phyloP scores from a whole-genome alignment of 2,113 vertebrate species.

The Ammodytes dubius region DNA sequence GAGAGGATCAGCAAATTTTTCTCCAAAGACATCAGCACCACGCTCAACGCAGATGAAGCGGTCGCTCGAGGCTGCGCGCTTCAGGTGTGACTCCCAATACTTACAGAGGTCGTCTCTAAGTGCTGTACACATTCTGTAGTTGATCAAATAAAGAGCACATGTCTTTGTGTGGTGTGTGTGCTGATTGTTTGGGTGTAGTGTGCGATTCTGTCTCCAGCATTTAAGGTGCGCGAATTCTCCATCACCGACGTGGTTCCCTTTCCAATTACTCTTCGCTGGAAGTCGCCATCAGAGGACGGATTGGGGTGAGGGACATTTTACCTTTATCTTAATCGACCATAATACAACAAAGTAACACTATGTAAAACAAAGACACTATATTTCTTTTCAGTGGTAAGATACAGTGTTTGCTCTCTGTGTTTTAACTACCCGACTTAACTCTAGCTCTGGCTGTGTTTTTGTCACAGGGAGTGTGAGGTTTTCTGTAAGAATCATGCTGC shows the following conservation, averaged over 20 bases:
- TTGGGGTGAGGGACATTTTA: slow-evolving; percentile 84
- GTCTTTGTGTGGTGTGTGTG: slow-evolving; percentile 28
- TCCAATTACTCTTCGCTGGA: slow-evolving; percentile 94
- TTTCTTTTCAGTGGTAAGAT: slow-evolving; percentile 4
- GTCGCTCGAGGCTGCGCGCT: slow-evolving; percentile 95
- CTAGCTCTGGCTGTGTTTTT: slow-evolving; percentile 27
- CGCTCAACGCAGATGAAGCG: slow-evolving; percentile 96
- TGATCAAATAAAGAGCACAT: not conserved
- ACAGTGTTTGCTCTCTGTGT: slow-evolving; percentile 17
- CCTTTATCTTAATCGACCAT: not conserved
- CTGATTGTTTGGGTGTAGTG: slow-evolving; percentile 84
- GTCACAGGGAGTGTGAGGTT: slow-evolving; percentile 93
- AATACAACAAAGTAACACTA: not conserved
- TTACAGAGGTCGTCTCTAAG: not conserved
- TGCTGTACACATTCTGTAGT: not conserved
- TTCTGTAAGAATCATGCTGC: slow-evolving; percentile 94
- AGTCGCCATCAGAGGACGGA: slow-evolving; percentile 92
- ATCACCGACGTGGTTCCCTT: slow-evolving; percentile 96
- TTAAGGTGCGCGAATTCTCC: slow-evolving; percentile 97
- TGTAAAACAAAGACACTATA: not conserved
- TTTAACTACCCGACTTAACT: slow-evolving; percentile 27
- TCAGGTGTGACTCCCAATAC: slow-evolving; percentile 84
- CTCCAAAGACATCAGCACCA: slow-evolving; percentile 95
- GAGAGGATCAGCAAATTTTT: slow-evolving; percentile 93
- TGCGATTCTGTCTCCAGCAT: slow-evolving; percentile 96